phyloP scores from a whole-genome alignment of 1,140 invertebrate genomes.

The Aphelenchoides fujianensis region DNA sequence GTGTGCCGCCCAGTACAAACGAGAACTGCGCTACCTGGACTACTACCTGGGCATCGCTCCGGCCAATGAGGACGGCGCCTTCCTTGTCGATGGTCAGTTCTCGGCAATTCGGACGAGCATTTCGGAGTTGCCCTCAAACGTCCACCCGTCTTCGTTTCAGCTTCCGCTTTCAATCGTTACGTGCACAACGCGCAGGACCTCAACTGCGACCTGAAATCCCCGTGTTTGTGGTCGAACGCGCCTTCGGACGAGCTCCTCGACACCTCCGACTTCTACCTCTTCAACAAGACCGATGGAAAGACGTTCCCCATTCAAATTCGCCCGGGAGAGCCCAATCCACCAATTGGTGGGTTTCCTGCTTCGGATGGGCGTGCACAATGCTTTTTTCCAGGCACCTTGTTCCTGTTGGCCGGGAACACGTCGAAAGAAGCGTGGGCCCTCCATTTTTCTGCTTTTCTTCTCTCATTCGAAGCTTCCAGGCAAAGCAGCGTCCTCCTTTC shows the following conservation, averaged over 20 bases:
- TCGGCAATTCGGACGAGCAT: too few relatives aligned
- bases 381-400: slow-evolving; percentile 33
- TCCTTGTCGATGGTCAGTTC: slow-evolving; percentile 39
- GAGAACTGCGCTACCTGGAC: slow-evolving; percentile 41
- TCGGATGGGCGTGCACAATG: too few relatives aligned
- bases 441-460: too few relatives aligned
- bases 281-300: slow-evolving; percentile 42
- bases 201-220: slow-evolving; percentile 41
- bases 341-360: slow-evolving; percentile 13
- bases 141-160: slow-evolving; percentile 25
- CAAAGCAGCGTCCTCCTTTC: slow-evolving; percentile 41
- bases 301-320: slow-evolving; percentile 46
- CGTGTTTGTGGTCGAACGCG: slow-evolving; percentile 45
- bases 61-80: slow-evolving; percentile 37
- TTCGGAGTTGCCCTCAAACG: too few relatives aligned
- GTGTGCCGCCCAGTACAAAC: slow-evolving; percentile 29
- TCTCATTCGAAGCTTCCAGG: too few relatives aligned
- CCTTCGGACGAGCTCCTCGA: slow-evolving; percentile 39
- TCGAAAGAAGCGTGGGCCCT: too few relatives aligned
- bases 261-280: slow-evolving; percentile 53
- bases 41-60: slow-evolving; percentile 43
- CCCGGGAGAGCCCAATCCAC: slow-evolving; percentile 41
- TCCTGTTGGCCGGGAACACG: slow-evolving; percentile 44
- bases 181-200: slow-evolving; percentile 32
- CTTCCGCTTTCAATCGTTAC: slow-evolving; percentile 31